Evolutionary conservation across 2,113 vertebrate genomes (phyloP).

Genomic region (Seriola rivoliana): DNA sequence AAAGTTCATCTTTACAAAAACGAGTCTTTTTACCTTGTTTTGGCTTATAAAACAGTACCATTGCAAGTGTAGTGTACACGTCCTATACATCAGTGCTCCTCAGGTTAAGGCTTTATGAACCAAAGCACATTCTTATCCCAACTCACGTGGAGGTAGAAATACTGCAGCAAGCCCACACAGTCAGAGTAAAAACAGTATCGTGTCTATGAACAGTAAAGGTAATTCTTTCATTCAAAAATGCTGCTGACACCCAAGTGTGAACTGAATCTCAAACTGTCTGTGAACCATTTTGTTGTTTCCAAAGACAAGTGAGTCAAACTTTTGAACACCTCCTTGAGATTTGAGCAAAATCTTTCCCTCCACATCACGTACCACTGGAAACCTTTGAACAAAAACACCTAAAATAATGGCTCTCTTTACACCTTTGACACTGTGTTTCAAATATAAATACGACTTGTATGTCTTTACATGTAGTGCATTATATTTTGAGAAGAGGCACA

Average conservation of each 20-base stretch:
- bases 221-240: conserved; percentile 39
- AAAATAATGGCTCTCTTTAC: conserved; percentile 38
- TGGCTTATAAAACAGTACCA: conserved; percentile 78
- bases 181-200: conserved; percentile 43
- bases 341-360: conserved; percentile 20
- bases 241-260: conserved; percentile 34
- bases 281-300: conserved; percentile 20
- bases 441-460: conserved; percentile 66
- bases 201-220: conserved; percentile 34
- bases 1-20: conserved; percentile 68
- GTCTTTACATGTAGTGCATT: conserved; percentile 64
- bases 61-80: conserved; percentile 76
- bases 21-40: conserved; percentile 63
- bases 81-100: conserved; percentile 80
- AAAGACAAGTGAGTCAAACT: conserved; percentile 29
- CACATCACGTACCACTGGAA: conserved; percentile 18
- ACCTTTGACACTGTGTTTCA: conserved; percentile 28
- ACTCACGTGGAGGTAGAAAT: conserved; percentile 82
- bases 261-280: conserved; percentile 18
- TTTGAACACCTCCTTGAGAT: conserved; percentile 26
- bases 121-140: conserved; percentile 78
- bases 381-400: conserved; percentile 22
- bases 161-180: conserved; percentile 76
- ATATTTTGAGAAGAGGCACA: conserved; percentile 48
- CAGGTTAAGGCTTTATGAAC: conserved; percentile 71